Evolutionary conservation across 2,797 vertebrate genomes (phyloP).

Genomic region (Enteromius paludinosus): DNA sequence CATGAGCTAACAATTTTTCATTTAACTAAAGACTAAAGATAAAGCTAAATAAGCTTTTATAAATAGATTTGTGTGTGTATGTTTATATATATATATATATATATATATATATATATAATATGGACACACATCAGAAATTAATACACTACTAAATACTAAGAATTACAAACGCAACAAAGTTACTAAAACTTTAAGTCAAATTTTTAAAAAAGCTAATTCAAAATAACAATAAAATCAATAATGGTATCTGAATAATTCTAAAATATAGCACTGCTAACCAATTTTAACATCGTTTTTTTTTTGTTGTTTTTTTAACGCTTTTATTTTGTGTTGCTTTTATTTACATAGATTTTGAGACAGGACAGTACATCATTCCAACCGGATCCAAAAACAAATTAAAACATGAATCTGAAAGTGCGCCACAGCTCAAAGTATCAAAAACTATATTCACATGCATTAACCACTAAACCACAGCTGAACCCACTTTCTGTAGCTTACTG

Average conservation of each 20-base stretch:
- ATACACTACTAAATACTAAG: neutral
- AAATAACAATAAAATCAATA: neutral
- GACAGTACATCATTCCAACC: neutral
- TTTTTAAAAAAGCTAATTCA: neutral
- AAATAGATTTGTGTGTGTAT: no score
- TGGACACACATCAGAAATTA: neutral
- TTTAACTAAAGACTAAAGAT: neutral
- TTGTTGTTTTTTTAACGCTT: no score
- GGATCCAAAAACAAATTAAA: neutral
- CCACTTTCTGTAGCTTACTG: neutral
- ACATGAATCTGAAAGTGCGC: neutral
- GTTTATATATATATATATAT: no score
- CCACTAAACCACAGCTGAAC: neutral
- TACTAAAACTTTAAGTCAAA: no score
- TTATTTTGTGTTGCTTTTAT: neutral
- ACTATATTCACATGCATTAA: constrained; percentile 1
- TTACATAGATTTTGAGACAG: neutral
- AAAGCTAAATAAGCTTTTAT: neutral
- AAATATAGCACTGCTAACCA: neutral
- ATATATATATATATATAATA: no score
- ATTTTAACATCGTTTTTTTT: no score
- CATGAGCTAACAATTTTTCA: neutral
- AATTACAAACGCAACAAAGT: neutral
- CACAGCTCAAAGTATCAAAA: no score
- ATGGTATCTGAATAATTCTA: neutral